phyloP scores from a whole-genome alignment of 1,140 invertebrate species.

The Anthonomus grandis region DNA sequence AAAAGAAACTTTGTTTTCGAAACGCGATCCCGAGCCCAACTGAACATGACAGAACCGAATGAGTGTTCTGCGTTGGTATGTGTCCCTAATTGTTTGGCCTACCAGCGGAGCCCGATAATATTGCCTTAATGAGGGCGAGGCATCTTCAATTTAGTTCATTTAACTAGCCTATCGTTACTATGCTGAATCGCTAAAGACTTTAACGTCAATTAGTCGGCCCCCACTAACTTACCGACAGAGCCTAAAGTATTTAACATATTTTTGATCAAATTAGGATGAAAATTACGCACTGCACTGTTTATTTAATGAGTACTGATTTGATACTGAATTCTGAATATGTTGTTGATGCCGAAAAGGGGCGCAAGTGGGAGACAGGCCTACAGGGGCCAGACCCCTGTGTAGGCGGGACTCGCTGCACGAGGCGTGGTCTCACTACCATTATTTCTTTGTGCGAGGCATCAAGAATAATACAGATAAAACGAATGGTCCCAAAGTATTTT shows the following conservation, averaged over 20 bases:
- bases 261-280: conserved; percentile 22
- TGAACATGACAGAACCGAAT: conserved; percentile 19
- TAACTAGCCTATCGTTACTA: conserved; percentile 50
- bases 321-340: conserved; percentile 51
- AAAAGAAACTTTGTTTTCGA: conserved; percentile 11
- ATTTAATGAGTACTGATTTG: conserved; percentile 52
- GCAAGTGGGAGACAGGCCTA: conserved; percentile 39
- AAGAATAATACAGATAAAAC: conserved; percentile 23
- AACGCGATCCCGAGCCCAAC: conserved; percentile 13
- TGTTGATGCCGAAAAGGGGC: conserved; percentile 38
- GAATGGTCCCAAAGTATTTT: conserved; percentile 24
- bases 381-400: conserved; percentile 33
- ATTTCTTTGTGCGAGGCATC: conserved; percentile 25
- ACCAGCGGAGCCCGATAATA: conserved; percentile 44
- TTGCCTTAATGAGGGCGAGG: conserved; percentile 50
- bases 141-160: conserved; percentile 49
- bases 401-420: conserved; percentile 31
- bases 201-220: conserved; percentile 49
- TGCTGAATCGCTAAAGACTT: conserved; percentile 48
- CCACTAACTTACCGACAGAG: conserved; percentile 49
- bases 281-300: conserved; percentile 49
- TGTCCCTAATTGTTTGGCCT: conserved; percentile 35
- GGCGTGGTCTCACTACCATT: conserved; percentile 37
- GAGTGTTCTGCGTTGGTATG: conserved; percentile 15
- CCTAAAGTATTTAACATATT: conserved; percentile 49